Evolutionary conservation across 1,140 invertebrate species (phyloP), one percentile per base, ranked within the genome.

Genomic region (Capitella teleta): DNA sequence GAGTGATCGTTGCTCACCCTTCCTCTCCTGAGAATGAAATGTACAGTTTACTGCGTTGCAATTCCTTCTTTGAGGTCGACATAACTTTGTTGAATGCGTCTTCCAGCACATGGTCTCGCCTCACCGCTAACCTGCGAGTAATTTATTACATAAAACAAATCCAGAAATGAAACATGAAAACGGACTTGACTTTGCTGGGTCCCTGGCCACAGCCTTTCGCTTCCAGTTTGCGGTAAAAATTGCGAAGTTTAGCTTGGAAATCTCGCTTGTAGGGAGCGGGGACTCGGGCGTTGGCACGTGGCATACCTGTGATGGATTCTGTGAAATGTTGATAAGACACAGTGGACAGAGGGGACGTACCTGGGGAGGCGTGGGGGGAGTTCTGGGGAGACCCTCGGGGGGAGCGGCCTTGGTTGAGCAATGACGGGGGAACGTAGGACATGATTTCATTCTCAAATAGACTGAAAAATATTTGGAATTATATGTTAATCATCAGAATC

Each of bases 41-140:
- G 55, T 89, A 92, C 4, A 97, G 75, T 65, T 93, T 92, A 44
- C 87, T 91, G 66, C 93, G 93, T 70, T 93, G 88, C 38, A 97
- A 70, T 61, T 96, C 90, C 66, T 92, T 94, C 70, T 95, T 93
- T 34, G 86, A 86, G 14, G 88, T 88, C 10, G 87, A 86, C 91
- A 98, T 94, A 58, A 98, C 91, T 63, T 92, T 86, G 51, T 89
- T 86, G 70, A 94, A 96, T 1, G 92, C 89, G 70, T 97, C 93
- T 76, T 95, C 90, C 49, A 97, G 73, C 36, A 98, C 75, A 74
- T 94, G 85, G 58, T 93, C 89, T 64, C 93, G 79, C 51, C 90
- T 77, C 46, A 97, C 89, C 66, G 90, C 86, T 48, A 97, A 77
- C 69, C 88, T 94, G 70, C 54, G 54, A 54, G 28, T 26, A 44